A percentile compares a stretch with the other conserved stretches of the same genome.
Conservation (phyloP, 2,888 invertebrate genomes). For the Tolmerus cingulatus region DNA sequence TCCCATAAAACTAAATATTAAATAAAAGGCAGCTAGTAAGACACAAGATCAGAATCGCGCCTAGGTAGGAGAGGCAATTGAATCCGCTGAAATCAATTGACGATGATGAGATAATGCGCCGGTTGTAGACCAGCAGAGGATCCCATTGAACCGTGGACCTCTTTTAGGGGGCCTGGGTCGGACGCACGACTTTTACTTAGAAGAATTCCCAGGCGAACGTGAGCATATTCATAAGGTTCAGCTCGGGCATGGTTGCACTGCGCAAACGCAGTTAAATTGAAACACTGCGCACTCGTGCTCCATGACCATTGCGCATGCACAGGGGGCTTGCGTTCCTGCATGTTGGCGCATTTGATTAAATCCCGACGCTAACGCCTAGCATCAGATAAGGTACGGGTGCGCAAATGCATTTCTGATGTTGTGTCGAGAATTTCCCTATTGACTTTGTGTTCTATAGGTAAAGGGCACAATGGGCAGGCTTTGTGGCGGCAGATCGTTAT, state of each 20-base stretch:
- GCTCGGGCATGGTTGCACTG: background rate
- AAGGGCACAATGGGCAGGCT: background rate
- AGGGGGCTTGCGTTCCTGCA: background rate
- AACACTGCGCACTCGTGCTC: background rate
- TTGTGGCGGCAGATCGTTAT: constrained; percentile 12
- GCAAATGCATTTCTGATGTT: constrained; percentile 31
- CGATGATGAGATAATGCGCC: constrained; percentile 21
- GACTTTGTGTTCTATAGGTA: background rate
- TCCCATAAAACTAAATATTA: background rate
- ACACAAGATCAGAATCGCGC: constrained; percentile 21
- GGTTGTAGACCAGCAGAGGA: constrained; percentile 12
- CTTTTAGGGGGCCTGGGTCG: background rate
- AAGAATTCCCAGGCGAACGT: constrained; percentile 3
- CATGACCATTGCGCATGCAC: background rate
- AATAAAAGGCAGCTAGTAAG: background rate
- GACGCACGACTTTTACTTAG: constrained; percentile 14
- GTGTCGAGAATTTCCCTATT: constrained; percentile 6
- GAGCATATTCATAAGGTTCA: constrained; percentile 31
- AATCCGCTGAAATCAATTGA: constrained; percentile 11
- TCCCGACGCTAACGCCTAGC: constrained; percentile 11
- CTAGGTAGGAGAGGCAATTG: background rate
- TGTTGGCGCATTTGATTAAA: constrained; percentile 26
- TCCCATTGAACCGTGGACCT: background rate
- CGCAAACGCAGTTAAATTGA: constrained; percentile 7
- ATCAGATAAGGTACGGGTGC: constrained; percentile 7